A percentile compares a stretch with the other conserved stretches of the same genome.
These are phyloP conservation scores for Esox lucius DNA, from an alignment of 2,797 vertebrate genomes.

Conservation along the genomic window DNA sequence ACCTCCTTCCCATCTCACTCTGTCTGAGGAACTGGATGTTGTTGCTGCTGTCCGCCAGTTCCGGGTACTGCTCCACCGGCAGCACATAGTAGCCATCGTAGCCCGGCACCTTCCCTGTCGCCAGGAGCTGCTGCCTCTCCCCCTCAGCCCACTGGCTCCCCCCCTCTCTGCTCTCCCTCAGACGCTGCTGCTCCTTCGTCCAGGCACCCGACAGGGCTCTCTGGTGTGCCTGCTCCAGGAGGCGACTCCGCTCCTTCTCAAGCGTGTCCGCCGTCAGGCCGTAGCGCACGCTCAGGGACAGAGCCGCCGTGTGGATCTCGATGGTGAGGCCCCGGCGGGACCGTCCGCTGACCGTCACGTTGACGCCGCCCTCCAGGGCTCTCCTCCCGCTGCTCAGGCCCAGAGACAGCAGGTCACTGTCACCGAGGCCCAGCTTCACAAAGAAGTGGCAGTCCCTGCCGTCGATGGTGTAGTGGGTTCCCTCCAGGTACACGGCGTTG, in stretches of 20 bases:
- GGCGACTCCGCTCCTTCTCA: conserved; percentile 84
- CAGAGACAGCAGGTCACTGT: conserved; percentile 80
- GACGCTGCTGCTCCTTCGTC: conserved; percentile 83
- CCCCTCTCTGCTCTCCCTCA: conserved; percentile 81
- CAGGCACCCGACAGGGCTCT: conserved; percentile 83
- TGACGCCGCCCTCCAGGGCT: conserved; percentile 81
- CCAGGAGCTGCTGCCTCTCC: conserved; percentile 86
- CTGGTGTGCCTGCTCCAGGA: conserved; percentile 84
- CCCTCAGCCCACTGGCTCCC: conserved; percentile 85
- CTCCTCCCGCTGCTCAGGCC: conserved; percentile 82
- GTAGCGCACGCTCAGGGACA: conserved; percentile 84
- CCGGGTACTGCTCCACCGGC: conserved; percentile 88
- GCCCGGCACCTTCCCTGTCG: conserved; percentile 81
- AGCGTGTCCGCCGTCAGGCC: conserved; percentile 78
- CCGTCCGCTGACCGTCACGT: conserved; percentile 81
- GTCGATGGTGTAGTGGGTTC: conserved; percentile 85
- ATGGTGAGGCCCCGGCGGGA: conserved; percentile 86
- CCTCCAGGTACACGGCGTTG: conserved; percentile 83
- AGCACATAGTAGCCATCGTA: conserved; percentile 89
- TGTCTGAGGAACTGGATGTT: conserved; percentile 94
- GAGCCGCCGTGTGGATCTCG: conserved; percentile 77
- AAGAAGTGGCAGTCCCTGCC: conserved; percentile 87
- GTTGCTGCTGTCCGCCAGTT: conserved; percentile 89
- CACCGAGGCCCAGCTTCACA: conserved; percentile 82
- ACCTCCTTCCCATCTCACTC: conserved; percentile 93